Base-by-base conservation (phyloP, 2,113 vertebrate genomes). In the Azemiops feae region DNA sequence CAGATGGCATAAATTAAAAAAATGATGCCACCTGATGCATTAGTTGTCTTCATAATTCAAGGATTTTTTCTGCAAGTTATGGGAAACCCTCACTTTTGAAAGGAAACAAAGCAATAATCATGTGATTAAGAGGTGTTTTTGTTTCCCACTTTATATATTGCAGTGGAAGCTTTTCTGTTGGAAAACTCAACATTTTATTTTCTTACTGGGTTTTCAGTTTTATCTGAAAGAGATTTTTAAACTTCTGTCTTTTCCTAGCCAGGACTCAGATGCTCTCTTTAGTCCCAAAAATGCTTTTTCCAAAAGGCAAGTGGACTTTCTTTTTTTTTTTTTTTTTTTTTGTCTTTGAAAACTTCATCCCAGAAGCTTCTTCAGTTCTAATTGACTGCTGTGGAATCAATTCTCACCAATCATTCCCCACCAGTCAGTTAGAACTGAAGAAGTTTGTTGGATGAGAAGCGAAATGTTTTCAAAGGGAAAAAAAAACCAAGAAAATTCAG, bases 11-110 rank as follows among this genome's bases (percentile, higher is more conserved):
- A 50, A 25, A 92, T 81, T 94, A 85, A 88, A 93, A 93, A 93
- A 74, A 45, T 23, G 57, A 54, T 90, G 89, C 27, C 22, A 50
- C 52, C 85, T 88, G 86, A 92, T 93, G 69, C 93, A 95, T 64
- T 34, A 1, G 94, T 93, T 93, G 89, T 90, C 96, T 94, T 95
- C 92, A 95, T 91, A 94, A 90, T 92, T 94, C 92, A 91, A 58
- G 95, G 94, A 39, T 96, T 86, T 94, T 94, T 90, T 95, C 91
- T 89, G 64, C 90, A 91, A 96, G 96, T 91, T 52, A 81, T 22
- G 96, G 95, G 64, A 87, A 95, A 96, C 69, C 81, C 87, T 9
- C 95, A 95, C 95, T 88, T 43, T 95, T 93, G 89, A 93, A 94
- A 52, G 18, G 53, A 91, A 91, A 85, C 90, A 85, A 85, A 60